Percentiles rank a stretch among this genome's conserved stretches.
Conservation (phyloP, 2,113 vertebrate genomes). For the Lathamus discolor region DNA sequence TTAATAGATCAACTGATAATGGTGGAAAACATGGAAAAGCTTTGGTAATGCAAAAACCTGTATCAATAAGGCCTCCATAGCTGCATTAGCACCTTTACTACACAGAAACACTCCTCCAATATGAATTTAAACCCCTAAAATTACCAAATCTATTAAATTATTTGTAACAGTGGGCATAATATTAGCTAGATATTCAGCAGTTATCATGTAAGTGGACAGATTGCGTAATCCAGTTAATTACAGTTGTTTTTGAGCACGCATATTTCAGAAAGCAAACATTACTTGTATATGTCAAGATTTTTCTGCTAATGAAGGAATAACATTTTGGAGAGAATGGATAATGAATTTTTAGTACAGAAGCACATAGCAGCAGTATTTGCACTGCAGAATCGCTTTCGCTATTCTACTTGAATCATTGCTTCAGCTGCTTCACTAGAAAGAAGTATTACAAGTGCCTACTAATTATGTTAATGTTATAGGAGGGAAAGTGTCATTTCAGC, state of each 20-base stretch:
- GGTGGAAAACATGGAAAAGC: background rate
- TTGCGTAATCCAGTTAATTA: constrained; percentile 29
- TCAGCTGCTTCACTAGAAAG: background rate
- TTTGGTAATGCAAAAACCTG: background rate
- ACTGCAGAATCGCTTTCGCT: constrained; percentile 23
- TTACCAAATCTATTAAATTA: background rate
- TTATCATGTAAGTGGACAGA: constrained; percentile 23
- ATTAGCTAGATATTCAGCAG: constrained; percentile 14
- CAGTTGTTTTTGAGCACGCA: constrained; percentile 6
- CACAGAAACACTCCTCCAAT: background rate
- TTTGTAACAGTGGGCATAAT: constrained; percentile 1
- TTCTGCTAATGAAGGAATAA: constrained; percentile 30
- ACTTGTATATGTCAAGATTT: background rate
- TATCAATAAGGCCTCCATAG: background rate
- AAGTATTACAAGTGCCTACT: background rate
- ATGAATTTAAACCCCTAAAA: background rate
- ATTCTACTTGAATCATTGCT: background rate
- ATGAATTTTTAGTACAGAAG: background rate
- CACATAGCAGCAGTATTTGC: background rate
- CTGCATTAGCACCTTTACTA: background rate
- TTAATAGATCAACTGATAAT: background rate
- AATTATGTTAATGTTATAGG: background rate
- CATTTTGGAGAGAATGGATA: background rate
- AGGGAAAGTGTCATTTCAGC: background rate
- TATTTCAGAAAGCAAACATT: constrained; percentile 28